phyloP scores from a whole-genome alignment of 2,888 invertebrate species.

The Pharmacophagus antenor region DNA sequence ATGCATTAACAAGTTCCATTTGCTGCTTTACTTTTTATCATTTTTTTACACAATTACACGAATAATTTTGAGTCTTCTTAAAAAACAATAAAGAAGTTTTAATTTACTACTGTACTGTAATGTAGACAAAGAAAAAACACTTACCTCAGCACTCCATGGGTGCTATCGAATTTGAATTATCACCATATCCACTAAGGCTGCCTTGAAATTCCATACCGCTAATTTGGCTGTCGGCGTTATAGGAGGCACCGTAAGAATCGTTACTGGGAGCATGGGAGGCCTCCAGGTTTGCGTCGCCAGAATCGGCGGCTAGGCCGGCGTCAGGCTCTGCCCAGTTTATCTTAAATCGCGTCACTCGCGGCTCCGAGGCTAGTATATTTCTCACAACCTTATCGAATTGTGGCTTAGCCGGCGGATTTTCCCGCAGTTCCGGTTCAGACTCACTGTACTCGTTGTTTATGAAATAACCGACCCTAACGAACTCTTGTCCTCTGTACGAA shows the following conservation, averaged over 20 bases:
- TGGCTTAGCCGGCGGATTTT: constrained; percentile 96
- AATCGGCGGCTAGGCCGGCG: constrained; percentile 57
- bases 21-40: too few species aligned
- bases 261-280: constrained; percentile 61
- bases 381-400: constrained; percentile 95
- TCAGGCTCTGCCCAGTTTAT: constrained; percentile 96
- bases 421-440: constrained; percentile 93
- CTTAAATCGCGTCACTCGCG: constrained; percentile 96
- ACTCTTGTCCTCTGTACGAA: constrained; percentile 95
- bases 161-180: constrained; percentile 83
- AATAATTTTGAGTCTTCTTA: too few species aligned
- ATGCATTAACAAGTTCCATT: too few species aligned
- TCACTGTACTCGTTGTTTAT: constrained; percentile 98
- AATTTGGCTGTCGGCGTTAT: constrained; percentile 72
- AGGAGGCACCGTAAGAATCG: constrained; percentile 66
- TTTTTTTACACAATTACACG: too few species aligned
- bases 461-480: constrained; percentile 98
- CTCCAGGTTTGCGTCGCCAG: constrained; percentile 63
- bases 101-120: not conserved
- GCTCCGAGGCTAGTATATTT: constrained; percentile 93
- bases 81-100: too few species aligned
- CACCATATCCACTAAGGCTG: constrained; percentile 76
- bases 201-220: constrained; percentile 69
- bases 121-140: constrained; percentile 26
- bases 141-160: constrained; percentile 83